Base-by-base conservation (phyloP, 2,113 vertebrate genomes). In the Cryptotis parvus region DNA sequence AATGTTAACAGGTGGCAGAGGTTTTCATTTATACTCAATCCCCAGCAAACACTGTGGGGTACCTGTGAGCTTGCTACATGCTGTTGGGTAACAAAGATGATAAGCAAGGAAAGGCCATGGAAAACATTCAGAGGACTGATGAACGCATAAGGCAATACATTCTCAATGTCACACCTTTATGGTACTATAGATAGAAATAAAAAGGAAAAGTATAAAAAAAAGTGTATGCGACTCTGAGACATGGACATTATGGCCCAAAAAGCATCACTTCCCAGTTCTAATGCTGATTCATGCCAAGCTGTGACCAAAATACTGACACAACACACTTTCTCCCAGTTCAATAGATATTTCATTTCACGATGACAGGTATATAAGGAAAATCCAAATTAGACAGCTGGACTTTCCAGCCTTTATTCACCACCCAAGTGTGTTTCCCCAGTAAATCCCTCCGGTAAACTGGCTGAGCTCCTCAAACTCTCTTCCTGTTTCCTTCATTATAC, bases 401-500 rank as follows among this genome's bases (percentile, higher is more conserved):
- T 95, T 95, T 92, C 92, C 93, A 89, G 39, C 35, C 75, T 92
- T 76, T 95, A 58, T 69, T 89, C 87, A 80, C 82, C 77, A n/a
- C 90, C 75, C 85, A 90, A 70, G 61, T 69, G 35, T 69, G 31
- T 92, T 90, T 95, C 76, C 85, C 80, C 83, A 95, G 68, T 80
- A 91, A 94, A 89, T 58, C 52, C 61, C 79, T 68, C 83, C 86
- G 76, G 88, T 83, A 81, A 84, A 80, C 88, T 93, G 86, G 86
- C 94, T 80, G 24, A 86, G 63, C 55, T 83, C 79, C 72, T 93
- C 76, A 41, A 69, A 66, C 76, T 70, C 66, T 72, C 76, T 95
- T 95, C 92, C 93, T 95, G 93, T 95, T 88, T 93, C 94, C 79
- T 77, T 83, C 66, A 72, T 81, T 78, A 43, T 15, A 69, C 45